Conservation (phyloP, 1,140 invertebrate species). For the Hyles vespertilio region DNA sequence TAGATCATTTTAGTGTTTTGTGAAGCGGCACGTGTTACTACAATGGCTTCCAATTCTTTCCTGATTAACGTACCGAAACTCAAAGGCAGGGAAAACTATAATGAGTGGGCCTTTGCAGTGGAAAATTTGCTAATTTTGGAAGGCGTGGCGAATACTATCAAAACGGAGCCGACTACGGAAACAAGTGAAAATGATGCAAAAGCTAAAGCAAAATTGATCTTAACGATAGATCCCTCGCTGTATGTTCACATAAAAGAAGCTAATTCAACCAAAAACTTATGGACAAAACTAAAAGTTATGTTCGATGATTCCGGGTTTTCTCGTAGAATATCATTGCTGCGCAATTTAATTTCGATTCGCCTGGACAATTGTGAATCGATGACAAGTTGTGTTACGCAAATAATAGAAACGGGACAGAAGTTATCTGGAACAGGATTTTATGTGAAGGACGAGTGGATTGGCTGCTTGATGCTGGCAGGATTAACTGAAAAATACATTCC, state of each 20-base stretch:
- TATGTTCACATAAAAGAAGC: neutral
- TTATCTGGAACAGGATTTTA: neutral
- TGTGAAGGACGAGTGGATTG: neutral
- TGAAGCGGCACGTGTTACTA: too few species aligned
- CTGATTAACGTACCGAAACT: neutral
- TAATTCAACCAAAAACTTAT: neutral
- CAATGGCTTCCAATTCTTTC: neutral
- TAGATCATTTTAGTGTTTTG: too few species aligned
- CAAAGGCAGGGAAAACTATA: neutral
- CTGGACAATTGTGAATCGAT: neutral
- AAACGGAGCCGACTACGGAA: neutral
- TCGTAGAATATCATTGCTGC: neutral
- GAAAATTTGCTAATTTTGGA: neutral
- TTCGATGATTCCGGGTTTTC: neutral
- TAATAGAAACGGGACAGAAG: too few species aligned
- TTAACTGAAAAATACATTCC: neutral
- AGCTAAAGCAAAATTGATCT: neutral
- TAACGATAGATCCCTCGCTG: neutral
- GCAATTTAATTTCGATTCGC: constrained; percentile 5
- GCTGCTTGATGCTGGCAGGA: neutral
- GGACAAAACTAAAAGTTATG: neutral
- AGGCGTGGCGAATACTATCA: neutral
- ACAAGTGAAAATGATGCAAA: neutral
- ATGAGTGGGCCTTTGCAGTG: neutral
- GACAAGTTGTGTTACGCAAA: too few species aligned